Percentiles rank a stretch among this genome's conserved stretches.
Conservation (phyloP, 2,888 invertebrate species). For the Tenodera sinensis region DNA sequence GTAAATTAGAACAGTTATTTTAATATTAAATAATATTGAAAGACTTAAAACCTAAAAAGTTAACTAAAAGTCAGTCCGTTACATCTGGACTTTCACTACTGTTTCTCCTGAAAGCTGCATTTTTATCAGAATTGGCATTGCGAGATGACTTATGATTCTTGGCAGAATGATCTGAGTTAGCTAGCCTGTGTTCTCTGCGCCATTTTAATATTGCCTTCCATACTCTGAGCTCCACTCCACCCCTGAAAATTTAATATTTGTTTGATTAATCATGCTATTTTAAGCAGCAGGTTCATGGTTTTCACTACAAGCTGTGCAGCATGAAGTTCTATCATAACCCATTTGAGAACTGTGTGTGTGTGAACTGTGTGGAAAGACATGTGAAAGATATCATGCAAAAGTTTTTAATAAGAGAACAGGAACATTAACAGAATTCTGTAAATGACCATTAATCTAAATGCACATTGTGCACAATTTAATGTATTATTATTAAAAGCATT, state of each 20-base stretch:
- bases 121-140: background rate
- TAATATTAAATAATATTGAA: background rate
- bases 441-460: no score
- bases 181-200: constrained; percentile 40
- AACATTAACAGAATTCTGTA: no score
- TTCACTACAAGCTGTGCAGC: no score
- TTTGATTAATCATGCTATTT: no score
- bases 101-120: constrained; percentile 13
- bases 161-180: constrained; percentile 2
- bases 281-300: no score
- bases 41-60: background rate
- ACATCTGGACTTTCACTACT: constrained; percentile 18
- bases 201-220: constrained; percentile 77
- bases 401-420: no score
- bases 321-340: no score
- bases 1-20: background rate
- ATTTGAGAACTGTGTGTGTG: no score
- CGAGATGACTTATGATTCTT: constrained; percentile 14
- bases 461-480: no score
- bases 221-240: constrained; percentile 77
- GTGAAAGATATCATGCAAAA: no score
- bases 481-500: no score
- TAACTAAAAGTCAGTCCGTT: constrained; percentile 1
- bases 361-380: no score
- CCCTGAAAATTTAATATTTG: constrained; percentile 50